Evolutionary conservation across 2,888 invertebrate species (phyloP), one percentile per base, ranked within the genome.

Genomic region (Crossocerus cetratus): DNA sequence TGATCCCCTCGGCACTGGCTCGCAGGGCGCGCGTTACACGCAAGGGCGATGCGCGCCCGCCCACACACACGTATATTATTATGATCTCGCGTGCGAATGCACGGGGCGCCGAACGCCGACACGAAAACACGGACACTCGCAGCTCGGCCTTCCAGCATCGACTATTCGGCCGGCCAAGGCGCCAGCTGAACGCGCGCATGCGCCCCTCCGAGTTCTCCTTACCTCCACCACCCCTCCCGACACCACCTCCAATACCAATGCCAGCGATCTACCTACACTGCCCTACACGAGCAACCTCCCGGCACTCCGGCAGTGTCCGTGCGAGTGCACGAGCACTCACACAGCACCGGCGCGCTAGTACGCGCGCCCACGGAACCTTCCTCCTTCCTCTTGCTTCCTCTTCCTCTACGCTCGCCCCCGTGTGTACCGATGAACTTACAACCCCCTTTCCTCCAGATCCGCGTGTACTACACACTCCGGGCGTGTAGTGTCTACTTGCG

Each of bases 91-190:
- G 69, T 69, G 69, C 53, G 18, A 67, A 58, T 69, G 64, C 60
- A 68, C 68, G 45, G 70, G 54, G 44, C 8, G 42, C 56, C 45
- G 60, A 61, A 57, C 56, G 58, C 68, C 59, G 62, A 63, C 43
- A 54, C 56, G 55, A 60, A 66, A 67, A 70, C 64, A 61, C 64
- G 65, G 69, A 69, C 72, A 73, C 80, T 81, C 62, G 66, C 81
- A 71, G 76, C 72, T 77, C 83, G 77, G 81, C 63, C 74, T 79
- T 86, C 83, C 85, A 84, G 83, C 86, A 87, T 87, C 85, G 87
- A 87, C 87, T 87, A 83, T 69, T 73, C 81, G 63, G 74, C 81
- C 81, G 77, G 81, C 42, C 71, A 53, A 77, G 74, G 78, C 78
- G 81, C 77, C 81, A 81, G 78, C 75, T 81, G 69, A 70, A 74